Percentiles rank a stretch among this genome's conserved stretches.
phyloP scores from a whole-genome alignment of 2,888 invertebrate genomes.

The Phaedon cochleariae region DNA sequence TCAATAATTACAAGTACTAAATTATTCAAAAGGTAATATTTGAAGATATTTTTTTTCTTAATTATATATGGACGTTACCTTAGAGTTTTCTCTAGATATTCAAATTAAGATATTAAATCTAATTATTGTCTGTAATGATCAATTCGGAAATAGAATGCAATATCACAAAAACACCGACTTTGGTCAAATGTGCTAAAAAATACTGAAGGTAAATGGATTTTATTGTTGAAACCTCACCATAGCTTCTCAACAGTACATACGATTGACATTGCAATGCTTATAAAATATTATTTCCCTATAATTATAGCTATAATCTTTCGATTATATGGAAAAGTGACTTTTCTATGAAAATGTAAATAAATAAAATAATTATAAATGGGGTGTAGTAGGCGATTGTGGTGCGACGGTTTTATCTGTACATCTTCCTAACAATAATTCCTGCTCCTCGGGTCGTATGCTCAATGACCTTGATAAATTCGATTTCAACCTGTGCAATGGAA shows the following conservation, averaged over 20 bases:
- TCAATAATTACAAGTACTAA: too few species aligned
- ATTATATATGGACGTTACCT: too few species aligned
- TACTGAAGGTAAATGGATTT: not conserved
- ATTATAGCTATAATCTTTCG: too few species aligned
- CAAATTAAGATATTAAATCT: too few species aligned
- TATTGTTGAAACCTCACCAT: not conserved
- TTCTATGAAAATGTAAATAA: not conserved
- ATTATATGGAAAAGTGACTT: not conserved
- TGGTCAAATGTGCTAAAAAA: too few species aligned
- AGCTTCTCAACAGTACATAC: not conserved
- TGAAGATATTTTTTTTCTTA: too few species aligned
- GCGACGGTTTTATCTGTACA: slow-evolving; percentile 30
- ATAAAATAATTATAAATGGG: slow-evolving; percentile 6
- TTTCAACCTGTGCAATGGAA: slow-evolving; percentile 41
- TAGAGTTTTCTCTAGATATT: too few species aligned
- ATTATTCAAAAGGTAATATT: too few species aligned
- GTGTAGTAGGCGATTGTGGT: slow-evolving; percentile 35
- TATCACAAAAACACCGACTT: not conserved
- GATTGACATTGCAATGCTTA: not conserved
- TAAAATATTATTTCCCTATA: too few species aligned
- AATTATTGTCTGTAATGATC: too few species aligned
- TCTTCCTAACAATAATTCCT: slow-evolving; percentile 37
- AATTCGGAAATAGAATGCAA: too few species aligned
- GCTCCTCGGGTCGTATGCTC: slow-evolving; percentile 39
- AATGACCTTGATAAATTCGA: slow-evolving; percentile 47